A percentile compares a stretch with the other conserved stretches of the same genome.
phyloP scores from a whole-genome alignment of 2,888 invertebrate species.

The Odontocerum albicorne region DNA sequence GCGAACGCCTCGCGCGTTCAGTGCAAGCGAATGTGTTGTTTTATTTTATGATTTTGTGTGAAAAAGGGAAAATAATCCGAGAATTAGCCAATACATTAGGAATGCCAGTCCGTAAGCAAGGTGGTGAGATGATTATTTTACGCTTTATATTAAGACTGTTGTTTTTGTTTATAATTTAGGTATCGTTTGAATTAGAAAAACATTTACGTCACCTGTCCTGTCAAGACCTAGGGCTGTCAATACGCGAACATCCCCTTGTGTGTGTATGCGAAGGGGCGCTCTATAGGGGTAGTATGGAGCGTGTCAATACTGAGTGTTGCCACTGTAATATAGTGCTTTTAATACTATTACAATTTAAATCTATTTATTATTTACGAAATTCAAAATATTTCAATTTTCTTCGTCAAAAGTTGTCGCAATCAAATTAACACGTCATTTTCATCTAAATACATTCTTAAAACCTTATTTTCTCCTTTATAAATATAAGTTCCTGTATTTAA shows the following conservation, averaged over 20 bases:
- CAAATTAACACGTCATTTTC: too few relatives aligned
- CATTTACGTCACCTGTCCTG: conserved; percentile 30
- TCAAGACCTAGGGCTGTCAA: conserved; percentile 29
- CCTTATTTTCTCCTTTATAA: too few relatives aligned
- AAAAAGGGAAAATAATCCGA: conserved; percentile 23
- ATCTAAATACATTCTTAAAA: too few relatives aligned
- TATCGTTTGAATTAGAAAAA: not conserved
- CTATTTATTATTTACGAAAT: too few relatives aligned
- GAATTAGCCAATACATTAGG: conserved; percentile 39
- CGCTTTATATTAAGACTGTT: not conserved
- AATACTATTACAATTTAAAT: too few relatives aligned
- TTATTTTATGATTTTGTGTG: conserved; percentile 32
- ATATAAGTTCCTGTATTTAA: too few relatives aligned
- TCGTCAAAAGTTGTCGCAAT: too few relatives aligned
- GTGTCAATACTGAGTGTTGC: too few relatives aligned
- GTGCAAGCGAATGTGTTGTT: conserved; percentile 40
- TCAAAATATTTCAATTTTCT: too few relatives aligned
- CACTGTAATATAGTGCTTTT: too few relatives aligned
- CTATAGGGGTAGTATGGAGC: not conserved
- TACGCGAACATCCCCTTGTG: conserved; percentile 13
- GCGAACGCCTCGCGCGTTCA: conserved; percentile 36
- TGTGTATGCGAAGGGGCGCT: too few relatives aligned
- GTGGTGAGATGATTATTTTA: conserved; percentile 52
- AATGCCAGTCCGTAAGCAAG: conserved; percentile 79
- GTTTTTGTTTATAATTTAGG: not conserved